phyloP scores from a whole-genome alignment of 2,888 invertebrate genomes.

The Chloromyia formosa region DNA sequence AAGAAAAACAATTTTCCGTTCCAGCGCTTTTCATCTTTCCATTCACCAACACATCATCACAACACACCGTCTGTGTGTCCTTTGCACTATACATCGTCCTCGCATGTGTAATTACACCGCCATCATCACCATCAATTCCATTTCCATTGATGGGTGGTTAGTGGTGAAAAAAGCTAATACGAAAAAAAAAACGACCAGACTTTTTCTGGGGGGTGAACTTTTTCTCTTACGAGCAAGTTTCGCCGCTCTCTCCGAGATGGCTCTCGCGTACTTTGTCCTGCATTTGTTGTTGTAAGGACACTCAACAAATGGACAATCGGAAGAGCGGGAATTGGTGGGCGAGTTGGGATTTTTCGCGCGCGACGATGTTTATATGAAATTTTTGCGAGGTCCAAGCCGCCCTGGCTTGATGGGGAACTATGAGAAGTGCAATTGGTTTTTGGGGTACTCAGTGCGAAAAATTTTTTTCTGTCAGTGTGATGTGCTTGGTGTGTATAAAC shows the following conservation, averaged over 20 bases:
- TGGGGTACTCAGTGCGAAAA: constrained; percentile 52
- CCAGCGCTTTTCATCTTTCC: neutral
- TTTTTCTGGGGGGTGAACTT: constrained; percentile 44
- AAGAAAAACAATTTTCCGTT: constrained; percentile 3
- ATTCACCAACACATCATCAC: too few species aligned
- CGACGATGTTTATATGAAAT: constrained; percentile 41
- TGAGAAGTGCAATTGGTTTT: constrained; percentile 50
- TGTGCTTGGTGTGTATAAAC: constrained; percentile 52
- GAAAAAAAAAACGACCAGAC: constrained; percentile 39
- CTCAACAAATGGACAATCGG: neutral
- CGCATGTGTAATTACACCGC: constrained; percentile 27
- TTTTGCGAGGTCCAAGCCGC: constrained; percentile 45
- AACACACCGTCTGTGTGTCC: too few species aligned
- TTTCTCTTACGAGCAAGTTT: constrained; percentile 38
- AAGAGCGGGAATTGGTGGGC: constrained; percentile 2
- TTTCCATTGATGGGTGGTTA: constrained; percentile 23
- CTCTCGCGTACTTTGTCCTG: constrained; percentile 12
- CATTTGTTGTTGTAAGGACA: constrained; percentile 26
- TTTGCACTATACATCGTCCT: too few species aligned
- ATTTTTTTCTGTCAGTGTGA: constrained; percentile 52
- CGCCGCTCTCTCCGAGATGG: constrained; percentile 46
- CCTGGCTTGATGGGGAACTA: constrained; percentile 37
- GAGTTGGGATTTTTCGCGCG: constrained; percentile 30
- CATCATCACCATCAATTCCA: constrained; percentile 14
- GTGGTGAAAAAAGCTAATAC: constrained; percentile 41